These are phyloP conservation scores for Pangasius krempfi DNA, from an alignment of 2,797 vertebrate species.

Conservation along the genomic window DNA sequence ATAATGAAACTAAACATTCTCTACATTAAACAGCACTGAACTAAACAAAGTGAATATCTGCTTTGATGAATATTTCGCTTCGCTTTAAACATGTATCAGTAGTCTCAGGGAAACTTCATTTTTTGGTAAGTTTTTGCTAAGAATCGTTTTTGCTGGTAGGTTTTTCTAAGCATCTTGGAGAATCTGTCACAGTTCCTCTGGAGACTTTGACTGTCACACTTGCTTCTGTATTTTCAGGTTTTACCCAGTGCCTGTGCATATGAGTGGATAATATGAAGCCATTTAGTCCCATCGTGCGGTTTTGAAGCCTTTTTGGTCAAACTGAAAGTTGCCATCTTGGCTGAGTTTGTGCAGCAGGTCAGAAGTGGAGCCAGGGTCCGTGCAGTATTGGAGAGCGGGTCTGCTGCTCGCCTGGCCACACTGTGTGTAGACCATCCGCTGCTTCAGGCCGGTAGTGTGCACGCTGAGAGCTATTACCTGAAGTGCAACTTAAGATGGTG, in stretches of 20 bases:
- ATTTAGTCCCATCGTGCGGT: background rate
- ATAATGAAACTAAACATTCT: background rate
- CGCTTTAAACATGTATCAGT: background rate
- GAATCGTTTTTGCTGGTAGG: background rate
- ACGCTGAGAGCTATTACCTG: background rate
- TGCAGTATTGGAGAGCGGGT: background rate
- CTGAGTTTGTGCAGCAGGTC: background rate
- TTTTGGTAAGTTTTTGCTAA: too few relatives aligned
- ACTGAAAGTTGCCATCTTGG: background rate
- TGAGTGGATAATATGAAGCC: background rate
- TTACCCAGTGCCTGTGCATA: background rate
- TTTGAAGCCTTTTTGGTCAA: background rate
- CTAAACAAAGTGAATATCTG: background rate
- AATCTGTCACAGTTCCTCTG: background rate
- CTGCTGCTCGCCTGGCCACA: background rate
- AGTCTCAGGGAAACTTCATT: too few relatives aligned
- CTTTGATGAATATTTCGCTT: background rate
- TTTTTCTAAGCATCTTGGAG: too few relatives aligned
- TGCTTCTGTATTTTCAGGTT: background rate
- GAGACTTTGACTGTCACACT: too few relatives aligned
- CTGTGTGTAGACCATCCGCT: background rate
- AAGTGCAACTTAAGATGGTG: too few relatives aligned
- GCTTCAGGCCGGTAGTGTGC: background rate
- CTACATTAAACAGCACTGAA: background rate
- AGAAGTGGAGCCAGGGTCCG: background rate